Evolutionary conservation across 2,113 vertebrate species (phyloP).

Genomic region (Zeus faber): DNA sequence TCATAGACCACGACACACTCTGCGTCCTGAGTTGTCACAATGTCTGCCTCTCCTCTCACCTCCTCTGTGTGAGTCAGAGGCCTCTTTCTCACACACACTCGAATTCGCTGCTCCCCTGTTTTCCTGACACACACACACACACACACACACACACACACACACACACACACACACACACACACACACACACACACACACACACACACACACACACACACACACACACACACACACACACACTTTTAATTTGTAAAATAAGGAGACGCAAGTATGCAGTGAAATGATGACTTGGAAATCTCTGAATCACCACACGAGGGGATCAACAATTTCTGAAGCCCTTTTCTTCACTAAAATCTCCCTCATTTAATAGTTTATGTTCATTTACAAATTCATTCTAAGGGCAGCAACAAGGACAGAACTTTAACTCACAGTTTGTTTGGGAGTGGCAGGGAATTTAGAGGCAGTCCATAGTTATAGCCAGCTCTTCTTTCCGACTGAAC

Average conservation of each 20-base stretch:
- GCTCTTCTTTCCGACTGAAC: slow-evolving; percentile 75
- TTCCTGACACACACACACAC: slow-evolving; percentile 33
- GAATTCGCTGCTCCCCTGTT: slow-evolving; percentile 79
- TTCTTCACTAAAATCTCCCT: neutral
- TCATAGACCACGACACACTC: slow-evolving; percentile 84
- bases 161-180: slow-evolving; percentile 12
- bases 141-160: slow-evolving; percentile 11
- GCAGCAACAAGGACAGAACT: slow-evolving; percentile 1
- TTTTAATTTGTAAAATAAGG: neutral
- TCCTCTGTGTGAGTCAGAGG: slow-evolving; percentile 77
- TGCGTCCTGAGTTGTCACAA: slow-evolving; percentile 77
- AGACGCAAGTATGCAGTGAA: slow-evolving; percentile 1
- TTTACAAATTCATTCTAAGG: neutral
- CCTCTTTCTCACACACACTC: slow-evolving; percentile 88
- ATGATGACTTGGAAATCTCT: neutral
- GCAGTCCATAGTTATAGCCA: slow-evolving; percentile 87
- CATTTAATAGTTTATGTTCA: neutral
- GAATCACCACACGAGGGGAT: neutral
- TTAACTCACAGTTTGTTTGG: slow-evolving; percentile 46
- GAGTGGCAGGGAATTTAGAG: slow-evolving; percentile 65
- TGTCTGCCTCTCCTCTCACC: slow-evolving; percentile 78
- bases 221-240: neutral
- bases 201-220: neutral
- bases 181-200: neutral
- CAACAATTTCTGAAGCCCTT: neutral